Evolutionary conservation across 2,797 vertebrate species (phyloP).

Genomic region (Cuniculus paca): DNA sequence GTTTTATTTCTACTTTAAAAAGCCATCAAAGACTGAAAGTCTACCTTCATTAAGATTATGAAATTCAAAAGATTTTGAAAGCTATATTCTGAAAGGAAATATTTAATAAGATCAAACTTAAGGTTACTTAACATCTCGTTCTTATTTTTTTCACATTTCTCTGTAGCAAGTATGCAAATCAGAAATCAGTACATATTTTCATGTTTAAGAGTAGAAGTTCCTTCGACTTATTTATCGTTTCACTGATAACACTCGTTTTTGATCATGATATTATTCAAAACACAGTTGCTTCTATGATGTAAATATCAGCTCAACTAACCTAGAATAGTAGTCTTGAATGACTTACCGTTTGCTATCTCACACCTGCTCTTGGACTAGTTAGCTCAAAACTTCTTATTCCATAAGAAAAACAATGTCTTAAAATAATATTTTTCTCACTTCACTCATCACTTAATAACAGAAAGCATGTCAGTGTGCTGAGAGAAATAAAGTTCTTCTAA

Average conservation of each 20-base stretch:
- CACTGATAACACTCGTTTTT: background rate
- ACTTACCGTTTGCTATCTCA: conserved; percentile 48
- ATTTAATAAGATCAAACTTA: conserved; percentile 41
- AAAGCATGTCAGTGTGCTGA: background rate
- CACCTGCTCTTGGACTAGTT: background rate
- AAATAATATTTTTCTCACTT: conserved; percentile 2
- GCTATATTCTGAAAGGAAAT: conserved; percentile 20
- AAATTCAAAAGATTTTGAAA: background rate
- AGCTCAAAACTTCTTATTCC: background rate
- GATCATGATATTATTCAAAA: conserved; percentile 26
- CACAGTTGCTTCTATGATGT: conserved; percentile 21
- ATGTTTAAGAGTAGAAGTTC: background rate
- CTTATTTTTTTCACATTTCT: background rate
- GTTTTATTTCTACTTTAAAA: conserved; percentile 52
- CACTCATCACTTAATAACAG: background rate
- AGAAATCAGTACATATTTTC: conserved; percentile 29
- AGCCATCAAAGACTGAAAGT: background rate
- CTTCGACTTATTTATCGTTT: conserved; percentile 42
- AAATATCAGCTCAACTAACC: conserved; percentile 9
- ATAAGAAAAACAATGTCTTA: background rate
- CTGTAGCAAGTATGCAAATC: background rate
- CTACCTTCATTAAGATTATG: conserved; percentile 1
- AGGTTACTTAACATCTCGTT: background rate
- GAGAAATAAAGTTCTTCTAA: conserved; percentile 35
- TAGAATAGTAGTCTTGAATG: conserved; percentile 34